Conservation (phyloP, 2,888 invertebrate species). For the Dione juno region DNA sequence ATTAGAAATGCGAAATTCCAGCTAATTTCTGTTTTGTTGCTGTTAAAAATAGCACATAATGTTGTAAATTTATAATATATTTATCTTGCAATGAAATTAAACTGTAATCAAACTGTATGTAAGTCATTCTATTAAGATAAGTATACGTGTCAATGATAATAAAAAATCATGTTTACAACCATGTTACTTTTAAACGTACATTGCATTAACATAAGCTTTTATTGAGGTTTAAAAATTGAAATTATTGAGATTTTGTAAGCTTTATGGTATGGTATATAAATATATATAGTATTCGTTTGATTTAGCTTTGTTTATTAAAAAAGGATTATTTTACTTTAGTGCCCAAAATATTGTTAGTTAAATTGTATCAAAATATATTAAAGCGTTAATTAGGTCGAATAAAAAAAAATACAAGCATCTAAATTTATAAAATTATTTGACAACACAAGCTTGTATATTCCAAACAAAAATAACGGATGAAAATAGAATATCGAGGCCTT, state of each 20-base stretch:
- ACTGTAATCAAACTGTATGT: conserved; percentile 34
- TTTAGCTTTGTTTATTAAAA: no score
- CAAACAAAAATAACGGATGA: no score
- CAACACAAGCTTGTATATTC: no score
- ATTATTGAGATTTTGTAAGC: background rate
- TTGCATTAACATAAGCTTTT: background rate
- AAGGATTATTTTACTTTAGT: no score
- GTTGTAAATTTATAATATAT: background rate
- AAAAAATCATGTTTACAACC: conserved; percentile 65
- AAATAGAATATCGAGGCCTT: no score
- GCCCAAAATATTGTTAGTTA: no score
- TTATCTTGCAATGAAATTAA: conserved; percentile 25
- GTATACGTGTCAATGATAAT: conserved; percentile 72
- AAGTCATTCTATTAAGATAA: conserved; percentile 37
- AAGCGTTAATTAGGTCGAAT: no score
- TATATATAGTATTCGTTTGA: no score
- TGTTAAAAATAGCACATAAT: background rate
- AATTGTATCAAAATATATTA: no score
- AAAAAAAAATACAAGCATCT: no score
- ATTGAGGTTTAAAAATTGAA: background rate
- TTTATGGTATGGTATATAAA: no score
- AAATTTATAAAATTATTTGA: no score
- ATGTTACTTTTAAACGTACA: conserved; percentile 55
- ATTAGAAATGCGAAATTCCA: background rate
- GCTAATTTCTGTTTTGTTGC: background rate